Percentiles rank a stretch among this genome's conserved stretches.
These are phyloP conservation scores for Emydoidea blandingii DNA, from an alignment of 2,797 vertebrate species.

Conservation along the genomic window DNA sequence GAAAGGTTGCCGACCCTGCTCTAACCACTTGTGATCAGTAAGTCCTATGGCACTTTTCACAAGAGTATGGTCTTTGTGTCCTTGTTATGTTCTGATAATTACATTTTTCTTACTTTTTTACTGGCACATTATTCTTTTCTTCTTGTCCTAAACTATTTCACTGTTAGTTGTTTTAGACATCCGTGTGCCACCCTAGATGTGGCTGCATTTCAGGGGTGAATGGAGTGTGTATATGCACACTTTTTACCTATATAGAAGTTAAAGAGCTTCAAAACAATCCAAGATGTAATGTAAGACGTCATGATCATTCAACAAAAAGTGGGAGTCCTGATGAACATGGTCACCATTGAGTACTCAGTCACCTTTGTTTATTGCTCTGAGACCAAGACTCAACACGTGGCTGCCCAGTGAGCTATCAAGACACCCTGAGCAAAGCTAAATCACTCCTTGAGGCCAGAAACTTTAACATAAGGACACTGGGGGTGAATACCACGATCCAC, in stretches of 20 bases:
- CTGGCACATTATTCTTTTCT: background rate
- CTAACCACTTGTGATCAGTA: background rate
- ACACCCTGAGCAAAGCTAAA: background rate
- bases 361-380: too few relatives aligned
- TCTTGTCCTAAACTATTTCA: background rate
- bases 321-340: background rate
- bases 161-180: background rate
- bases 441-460: background rate
- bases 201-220: background rate
- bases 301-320: background rate
- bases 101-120: background rate
- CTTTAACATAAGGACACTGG: background rate
- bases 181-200: background rate
- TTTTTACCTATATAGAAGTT: background rate
- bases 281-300: background rate
- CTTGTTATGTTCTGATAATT: background rate
- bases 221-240: fast-evolving
- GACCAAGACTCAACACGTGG: background rate
- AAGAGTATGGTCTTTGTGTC: background rate
- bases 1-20: background rate
- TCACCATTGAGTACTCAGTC: background rate
- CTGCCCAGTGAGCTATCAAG: background rate
- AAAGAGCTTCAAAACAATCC: background rate
- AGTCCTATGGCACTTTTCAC: background rate
- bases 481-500: background rate